Percentiles rank a stretch among this genome's conserved stretches.
phyloP scores from a whole-genome alignment of 2,113 vertebrate genomes.

The Callithrix jacchus region DNA sequence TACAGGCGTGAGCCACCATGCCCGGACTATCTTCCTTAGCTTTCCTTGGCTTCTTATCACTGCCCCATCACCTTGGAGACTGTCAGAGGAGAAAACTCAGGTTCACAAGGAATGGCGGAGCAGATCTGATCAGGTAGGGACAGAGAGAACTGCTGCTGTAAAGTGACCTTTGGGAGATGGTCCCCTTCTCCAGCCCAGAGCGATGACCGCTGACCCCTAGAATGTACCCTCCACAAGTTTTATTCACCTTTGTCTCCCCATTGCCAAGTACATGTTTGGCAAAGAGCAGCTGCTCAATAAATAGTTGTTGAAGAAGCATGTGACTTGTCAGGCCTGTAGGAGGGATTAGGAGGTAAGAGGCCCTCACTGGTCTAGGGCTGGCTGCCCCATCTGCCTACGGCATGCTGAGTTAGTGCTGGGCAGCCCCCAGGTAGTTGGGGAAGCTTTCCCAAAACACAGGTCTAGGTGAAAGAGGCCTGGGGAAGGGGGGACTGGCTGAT shows the following conservation, averaged over 20 bases:
- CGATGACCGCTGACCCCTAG: fast-evolving
- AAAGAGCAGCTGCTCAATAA: neutral
- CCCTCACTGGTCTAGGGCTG: neutral
- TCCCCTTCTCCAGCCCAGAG: neutral
- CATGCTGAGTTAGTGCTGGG: neutral
- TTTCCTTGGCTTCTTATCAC: neutral
- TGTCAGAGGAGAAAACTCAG: neutral
- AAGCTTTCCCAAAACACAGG: neutral
- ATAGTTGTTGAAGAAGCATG: too few species aligned
- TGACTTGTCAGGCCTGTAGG: neutral
- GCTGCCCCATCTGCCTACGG: neutral
- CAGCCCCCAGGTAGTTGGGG: neutral
- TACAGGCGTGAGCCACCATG: too few species aligned
- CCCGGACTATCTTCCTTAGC: neutral
- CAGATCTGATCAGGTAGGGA: neutral
- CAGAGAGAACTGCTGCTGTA: neutral
- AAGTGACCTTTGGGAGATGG: neutral
- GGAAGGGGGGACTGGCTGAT: neutral
- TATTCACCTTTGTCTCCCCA: neutral
- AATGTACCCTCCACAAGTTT: neutral
- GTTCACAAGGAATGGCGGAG: neutral
- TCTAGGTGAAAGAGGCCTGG: neutral
- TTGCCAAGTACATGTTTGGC: neutral
- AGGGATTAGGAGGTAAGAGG: neutral
- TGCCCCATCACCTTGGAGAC: fast-evolving